A percentile compares a stretch with the other conserved stretches of the same genome.
These are phyloP conservation scores for Myotis brandtii DNA, from an alignment of 2,113 vertebrate species.

Conservation along the genomic window DNA sequence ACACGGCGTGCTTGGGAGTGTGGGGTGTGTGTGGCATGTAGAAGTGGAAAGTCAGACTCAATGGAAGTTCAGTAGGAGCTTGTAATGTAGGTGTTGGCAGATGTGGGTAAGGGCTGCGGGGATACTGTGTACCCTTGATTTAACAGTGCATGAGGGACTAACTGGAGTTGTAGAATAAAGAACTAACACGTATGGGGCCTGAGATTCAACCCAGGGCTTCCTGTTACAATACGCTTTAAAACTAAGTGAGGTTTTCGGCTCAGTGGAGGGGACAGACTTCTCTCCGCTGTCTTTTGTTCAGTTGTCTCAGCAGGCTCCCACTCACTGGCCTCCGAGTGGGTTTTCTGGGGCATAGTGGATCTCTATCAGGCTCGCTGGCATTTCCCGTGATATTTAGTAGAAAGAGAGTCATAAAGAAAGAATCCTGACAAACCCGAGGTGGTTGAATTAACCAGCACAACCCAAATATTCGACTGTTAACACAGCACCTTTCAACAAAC, in stretches of 20 bases:
- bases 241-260: constrained; percentile 35
- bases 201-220: constrained; percentile 59
- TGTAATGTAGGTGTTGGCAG: not conserved
- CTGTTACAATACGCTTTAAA: constrained; percentile 47
- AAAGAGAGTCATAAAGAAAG: constrained; percentile 30
- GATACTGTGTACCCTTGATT: not conserved
- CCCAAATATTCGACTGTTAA: not conserved
- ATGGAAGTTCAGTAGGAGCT: not conserved
- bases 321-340: not conserved
- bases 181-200: not conserved
- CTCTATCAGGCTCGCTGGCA: constrained; percentile 32
- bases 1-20: not conserved
- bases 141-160: not conserved
- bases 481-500: constrained; percentile 40
- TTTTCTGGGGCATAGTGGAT: constrained; percentile 62
- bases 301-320: not conserved
- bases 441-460: constrained; percentile 26
- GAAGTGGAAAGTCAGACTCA: not conserved
- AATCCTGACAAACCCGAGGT: constrained; percentile 42
- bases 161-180: not conserved
- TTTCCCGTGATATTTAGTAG: constrained; percentile 40
- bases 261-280: not conserved
- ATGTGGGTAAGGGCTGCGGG: not conserved
- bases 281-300: constrained; percentile 36
- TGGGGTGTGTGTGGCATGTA: not conserved